phyloP scores from a whole-genome alignment of 2,797 vertebrate genomes.

The Apogon hyalosoma region DNA sequence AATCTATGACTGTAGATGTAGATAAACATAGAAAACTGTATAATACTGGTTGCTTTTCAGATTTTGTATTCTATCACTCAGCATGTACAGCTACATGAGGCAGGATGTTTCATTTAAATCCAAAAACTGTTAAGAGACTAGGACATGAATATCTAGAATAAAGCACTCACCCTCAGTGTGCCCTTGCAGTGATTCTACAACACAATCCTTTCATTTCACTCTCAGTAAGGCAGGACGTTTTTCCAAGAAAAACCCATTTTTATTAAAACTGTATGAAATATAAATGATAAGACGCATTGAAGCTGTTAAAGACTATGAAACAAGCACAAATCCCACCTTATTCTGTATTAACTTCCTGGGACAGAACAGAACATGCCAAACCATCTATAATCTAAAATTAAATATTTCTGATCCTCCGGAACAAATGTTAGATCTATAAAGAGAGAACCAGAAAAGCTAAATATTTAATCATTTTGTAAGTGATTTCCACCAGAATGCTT shows the following conservation, averaged over 20 bases:
- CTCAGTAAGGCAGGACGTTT: constrained; percentile 21
- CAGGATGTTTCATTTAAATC: constrained; percentile 8
- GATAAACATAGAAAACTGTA: too few relatives aligned
- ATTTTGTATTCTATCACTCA: constrained; percentile 12
- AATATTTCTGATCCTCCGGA: constrained; percentile 16
- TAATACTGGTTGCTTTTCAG: background rate
- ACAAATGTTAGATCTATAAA: constrained; percentile 5
- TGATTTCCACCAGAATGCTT: constrained; percentile 1
- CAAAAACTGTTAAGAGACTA: constrained; percentile 22
- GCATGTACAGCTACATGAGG: constrained; percentile 15
- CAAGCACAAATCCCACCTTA: constrained; percentile 22
- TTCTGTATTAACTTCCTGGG: constrained; percentile 19
- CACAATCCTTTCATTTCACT: constrained; percentile 35
- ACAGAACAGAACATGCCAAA: constrained; percentile 30
- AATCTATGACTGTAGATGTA: too few relatives aligned
- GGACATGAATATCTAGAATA: constrained; percentile 28
- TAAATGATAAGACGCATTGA: constrained; percentile 44
- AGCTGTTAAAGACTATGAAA: constrained; percentile 11
- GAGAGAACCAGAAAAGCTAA: constrained; percentile 6
- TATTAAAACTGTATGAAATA: constrained; percentile 56
- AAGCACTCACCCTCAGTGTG: constrained; percentile 13
- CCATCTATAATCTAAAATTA: constrained; percentile 29
- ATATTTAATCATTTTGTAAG: constrained; percentile 18
- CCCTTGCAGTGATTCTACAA: constrained; percentile 17
- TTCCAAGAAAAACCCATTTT: constrained; percentile 38